Evolutionary conservation across 2,113 vertebrate genomes (phyloP).

Genomic region (Taurulus bubalis): DNA sequence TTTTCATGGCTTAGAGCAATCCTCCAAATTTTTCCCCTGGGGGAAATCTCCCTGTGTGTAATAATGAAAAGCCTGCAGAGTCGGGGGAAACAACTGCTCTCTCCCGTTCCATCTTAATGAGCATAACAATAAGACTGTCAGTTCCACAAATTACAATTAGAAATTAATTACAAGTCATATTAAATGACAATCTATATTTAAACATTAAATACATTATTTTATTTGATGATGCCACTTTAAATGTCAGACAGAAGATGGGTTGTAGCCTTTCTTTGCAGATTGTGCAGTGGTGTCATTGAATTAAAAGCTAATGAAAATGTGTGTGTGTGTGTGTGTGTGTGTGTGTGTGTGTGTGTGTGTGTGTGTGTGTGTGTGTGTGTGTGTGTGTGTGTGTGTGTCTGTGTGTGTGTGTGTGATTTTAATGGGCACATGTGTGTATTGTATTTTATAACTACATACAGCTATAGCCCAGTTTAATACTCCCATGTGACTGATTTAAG

Average conservation of each 20-base stretch:
- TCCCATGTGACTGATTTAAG: constrained; percentile 58
- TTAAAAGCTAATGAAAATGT: neutral
- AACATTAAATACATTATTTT: constrained; percentile 24
- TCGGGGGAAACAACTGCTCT: constrained; percentile 63
- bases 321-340: constrained; percentile 8
- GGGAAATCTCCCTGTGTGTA: constrained; percentile 59
- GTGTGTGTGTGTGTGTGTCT: neutral
- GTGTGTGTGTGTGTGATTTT: neutral
- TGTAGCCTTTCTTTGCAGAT: neutral
- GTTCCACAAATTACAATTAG: constrained; percentile 54
- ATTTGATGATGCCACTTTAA: constrained; percentile 9
- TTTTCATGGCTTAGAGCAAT: constrained; percentile 61
- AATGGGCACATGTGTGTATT: constrained; percentile 18
- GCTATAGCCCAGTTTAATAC: constrained; percentile 46
- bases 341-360: constrained; percentile 4
- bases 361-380: constrained; percentile 3
- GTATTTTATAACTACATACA: constrained; percentile 14
- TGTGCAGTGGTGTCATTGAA: constrained; percentile 15
- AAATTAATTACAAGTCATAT: constrained; percentile 60
- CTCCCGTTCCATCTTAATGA: constrained; percentile 62
- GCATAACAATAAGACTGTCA: constrained; percentile 34
- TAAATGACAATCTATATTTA: constrained; percentile 7
- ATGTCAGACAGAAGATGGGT: constrained; percentile 15
- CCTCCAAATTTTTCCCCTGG: constrained; percentile 62
- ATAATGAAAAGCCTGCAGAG: constrained; percentile 72